phyloP scores from a whole-genome alignment of 1,140 invertebrate genomes.

The Pygmarrhopalites habei region DNA sequence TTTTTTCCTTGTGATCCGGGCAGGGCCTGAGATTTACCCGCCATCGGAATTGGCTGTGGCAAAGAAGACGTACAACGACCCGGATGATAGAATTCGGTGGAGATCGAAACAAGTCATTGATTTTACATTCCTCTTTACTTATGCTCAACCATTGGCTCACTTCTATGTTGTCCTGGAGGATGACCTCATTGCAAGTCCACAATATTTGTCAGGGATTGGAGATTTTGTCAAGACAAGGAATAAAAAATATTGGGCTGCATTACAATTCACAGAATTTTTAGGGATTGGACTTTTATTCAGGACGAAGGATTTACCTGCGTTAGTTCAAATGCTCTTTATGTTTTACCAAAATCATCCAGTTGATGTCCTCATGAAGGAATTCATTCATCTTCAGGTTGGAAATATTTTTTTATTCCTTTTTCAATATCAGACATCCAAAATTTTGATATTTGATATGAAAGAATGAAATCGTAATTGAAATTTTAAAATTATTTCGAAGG shows the following conservation, averaged over 20 bases:
- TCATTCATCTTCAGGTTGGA: conserved; percentile 13
- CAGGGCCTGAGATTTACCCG: conserved; percentile 29
- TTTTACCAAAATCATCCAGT: conserved; percentile 37
- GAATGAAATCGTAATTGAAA: no score
- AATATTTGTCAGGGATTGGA: conserved; percentile 31
- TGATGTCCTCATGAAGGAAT: conserved; percentile 29
- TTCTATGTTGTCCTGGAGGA: conserved; percentile 38
- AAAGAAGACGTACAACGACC: conserved; percentile 31
- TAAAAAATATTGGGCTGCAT: conserved; percentile 27
- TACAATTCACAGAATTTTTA: conserved; percentile 33
- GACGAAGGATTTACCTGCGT: conserved; percentile 19
- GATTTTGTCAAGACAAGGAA: conserved; percentile 23
- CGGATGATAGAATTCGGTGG: conserved; percentile 28
- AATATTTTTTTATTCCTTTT: neutral
- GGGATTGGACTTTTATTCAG: conserved; percentile 35
- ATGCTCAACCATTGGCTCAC: conserved; percentile 17
- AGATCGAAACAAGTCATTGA: conserved; percentile 38
- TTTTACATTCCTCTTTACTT: conserved; percentile 36
- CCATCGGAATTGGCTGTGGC: conserved; percentile 29
- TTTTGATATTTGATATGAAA: no score
- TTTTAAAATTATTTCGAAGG: no score
- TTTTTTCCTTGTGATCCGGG: conserved; percentile 31
- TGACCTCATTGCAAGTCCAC: conserved; percentile 31
- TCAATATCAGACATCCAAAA: neutral
- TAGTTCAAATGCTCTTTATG: conserved; percentile 28